phyloP scores from a whole-genome alignment of 2,888 invertebrate species.

The Chrysodeixis includens region DNA sequence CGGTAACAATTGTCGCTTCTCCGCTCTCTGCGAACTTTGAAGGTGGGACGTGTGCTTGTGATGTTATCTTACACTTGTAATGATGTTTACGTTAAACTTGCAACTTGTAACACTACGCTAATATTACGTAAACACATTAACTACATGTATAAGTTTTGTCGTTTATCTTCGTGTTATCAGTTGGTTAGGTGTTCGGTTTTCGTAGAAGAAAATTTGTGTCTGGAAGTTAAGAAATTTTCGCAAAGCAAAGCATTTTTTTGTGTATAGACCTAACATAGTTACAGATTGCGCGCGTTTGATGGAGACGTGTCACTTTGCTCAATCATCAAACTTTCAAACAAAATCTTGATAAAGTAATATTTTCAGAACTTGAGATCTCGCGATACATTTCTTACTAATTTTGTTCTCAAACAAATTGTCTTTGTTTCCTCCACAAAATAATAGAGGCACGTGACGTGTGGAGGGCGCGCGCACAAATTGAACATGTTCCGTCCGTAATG shows the following conservation, averaged over 20 bases:
- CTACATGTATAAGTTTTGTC: background rate
- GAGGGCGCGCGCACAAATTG: conserved; percentile 49
- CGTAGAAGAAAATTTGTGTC: background rate
- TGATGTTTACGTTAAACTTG: background rate
- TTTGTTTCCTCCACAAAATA: conserved; percentile 52
- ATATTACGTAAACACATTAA: background rate
- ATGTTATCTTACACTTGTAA: background rate
- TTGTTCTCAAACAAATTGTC: conserved; percentile 38
- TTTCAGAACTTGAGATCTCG: background rate
- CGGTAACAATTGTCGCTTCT: conserved; percentile 1
- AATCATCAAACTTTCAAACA: background rate
- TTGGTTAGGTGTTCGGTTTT: background rate
- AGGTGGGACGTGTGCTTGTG: background rate
- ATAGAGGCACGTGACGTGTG: conserved; percentile 45
- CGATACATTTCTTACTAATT: conserved; percentile 27
- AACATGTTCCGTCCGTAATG: conserved; percentile 50
- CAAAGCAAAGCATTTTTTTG: background rate
- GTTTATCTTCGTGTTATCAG: too few relatives aligned
- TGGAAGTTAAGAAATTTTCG: background rate
- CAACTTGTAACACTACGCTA: background rate
- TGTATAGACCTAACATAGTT: background rate
- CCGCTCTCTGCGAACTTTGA: background rate
- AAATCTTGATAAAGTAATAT: background rate
- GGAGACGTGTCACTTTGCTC: conserved; percentile 3
- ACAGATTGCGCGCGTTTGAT: background rate